These are phyloP conservation scores for Miichthys miiuy DNA, from an alignment of 2,797 vertebrate species.

Conservation along the genomic window DNA sequence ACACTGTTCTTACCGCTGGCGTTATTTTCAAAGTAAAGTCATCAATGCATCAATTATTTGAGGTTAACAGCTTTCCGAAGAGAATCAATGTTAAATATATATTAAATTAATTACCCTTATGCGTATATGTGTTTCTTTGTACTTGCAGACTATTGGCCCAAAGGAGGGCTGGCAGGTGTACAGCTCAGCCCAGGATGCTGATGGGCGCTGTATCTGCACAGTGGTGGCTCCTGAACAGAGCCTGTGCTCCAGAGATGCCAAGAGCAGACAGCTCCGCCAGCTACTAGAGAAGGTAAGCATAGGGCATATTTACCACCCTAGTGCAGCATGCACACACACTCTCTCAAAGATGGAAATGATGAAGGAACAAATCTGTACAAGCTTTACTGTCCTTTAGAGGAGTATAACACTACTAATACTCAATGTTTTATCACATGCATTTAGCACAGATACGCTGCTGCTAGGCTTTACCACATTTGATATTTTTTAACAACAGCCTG, in stretches of 20 bases:
- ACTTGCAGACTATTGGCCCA: conserved; percentile 92
- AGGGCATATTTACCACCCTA: conserved; percentile 16
- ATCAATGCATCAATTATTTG: neutral
- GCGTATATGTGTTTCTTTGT: conserved; percentile 24
- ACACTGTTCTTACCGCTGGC: neutral
- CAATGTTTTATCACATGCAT: conserved; percentile 20
- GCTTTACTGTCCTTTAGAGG: conserved; percentile 18
- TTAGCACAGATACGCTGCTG: neutral
- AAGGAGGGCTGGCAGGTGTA: conserved; percentile 99
- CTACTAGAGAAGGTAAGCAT: conserved; percentile 94
- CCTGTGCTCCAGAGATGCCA: conserved; percentile 96
- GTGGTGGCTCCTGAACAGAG: conserved; percentile 98
- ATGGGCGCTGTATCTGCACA: conserved; percentile 97
- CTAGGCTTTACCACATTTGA: conserved; percentile 14
- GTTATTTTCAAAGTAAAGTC: neutral
- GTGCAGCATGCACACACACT: conserved; percentile 48
- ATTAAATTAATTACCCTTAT: neutral
- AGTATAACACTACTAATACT: neutral
- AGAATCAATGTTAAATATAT: neutral
- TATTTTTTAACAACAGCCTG: conserved; percentile 23
- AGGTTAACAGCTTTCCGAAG: neutral
- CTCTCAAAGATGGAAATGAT: neutral
- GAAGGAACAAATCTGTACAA: neutral
- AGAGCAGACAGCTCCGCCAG: conserved; percentile 95
- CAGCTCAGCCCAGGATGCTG: conserved; percentile 97